phyloP scores from a whole-genome alignment of 2,888 invertebrate species.

The Magallana nippona region DNA sequence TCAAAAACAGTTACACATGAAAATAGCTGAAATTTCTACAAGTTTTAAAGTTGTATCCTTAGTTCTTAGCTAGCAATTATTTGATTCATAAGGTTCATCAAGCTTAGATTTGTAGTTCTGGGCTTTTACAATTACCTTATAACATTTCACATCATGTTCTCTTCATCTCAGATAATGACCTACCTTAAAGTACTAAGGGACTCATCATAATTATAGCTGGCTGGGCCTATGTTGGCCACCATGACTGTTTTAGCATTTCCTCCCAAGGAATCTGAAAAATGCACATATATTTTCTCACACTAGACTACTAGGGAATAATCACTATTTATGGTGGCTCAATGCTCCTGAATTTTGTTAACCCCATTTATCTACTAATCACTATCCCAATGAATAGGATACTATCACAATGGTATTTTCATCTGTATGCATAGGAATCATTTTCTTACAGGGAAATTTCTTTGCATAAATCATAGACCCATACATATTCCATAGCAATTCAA shows the following conservation, averaged over 20 bases:
- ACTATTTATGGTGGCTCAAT: neutral
- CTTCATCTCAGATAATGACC: neutral
- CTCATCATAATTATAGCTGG: slow-evolving; percentile 98
- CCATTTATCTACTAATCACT: neutral
- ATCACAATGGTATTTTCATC: no score
- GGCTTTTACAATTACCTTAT: no score
- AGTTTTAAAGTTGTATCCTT: neutral
- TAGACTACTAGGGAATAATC: no score
- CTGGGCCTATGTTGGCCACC: slow-evolving; percentile 99
- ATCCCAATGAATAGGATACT: neutral
- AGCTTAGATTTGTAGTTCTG: no score
- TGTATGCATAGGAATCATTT: no score
- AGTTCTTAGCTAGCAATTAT: no score
- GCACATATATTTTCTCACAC: neutral
- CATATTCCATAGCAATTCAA: no score
- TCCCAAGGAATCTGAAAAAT: slow-evolving; percentile 90
- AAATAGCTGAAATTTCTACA: neutral
- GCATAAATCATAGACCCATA: no score
- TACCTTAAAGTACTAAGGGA: slow-evolving; percentile 94
- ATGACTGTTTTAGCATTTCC: slow-evolving; percentile 99
- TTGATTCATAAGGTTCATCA: no score
- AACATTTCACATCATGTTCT: no score
- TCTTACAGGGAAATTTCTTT: no score
- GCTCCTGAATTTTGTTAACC: no score
- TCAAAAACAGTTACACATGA: neutral